Evolutionary conservation across 2,113 vertebrate genomes (phyloP).

Genomic region (Pteruthius melanotis): DNA sequence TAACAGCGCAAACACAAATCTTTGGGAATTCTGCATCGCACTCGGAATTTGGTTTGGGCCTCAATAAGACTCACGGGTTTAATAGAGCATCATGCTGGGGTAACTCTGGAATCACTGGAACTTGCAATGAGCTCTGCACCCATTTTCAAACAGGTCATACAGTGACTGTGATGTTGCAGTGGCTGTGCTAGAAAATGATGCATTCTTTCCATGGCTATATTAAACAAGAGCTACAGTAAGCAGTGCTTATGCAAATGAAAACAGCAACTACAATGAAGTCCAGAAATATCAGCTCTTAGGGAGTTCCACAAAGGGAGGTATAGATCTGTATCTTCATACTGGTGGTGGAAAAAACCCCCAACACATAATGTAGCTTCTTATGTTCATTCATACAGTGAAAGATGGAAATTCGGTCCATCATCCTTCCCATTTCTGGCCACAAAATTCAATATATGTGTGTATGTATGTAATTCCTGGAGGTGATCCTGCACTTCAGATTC

Average conservation of each 20-base stretch:
- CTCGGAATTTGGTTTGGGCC: not conserved
- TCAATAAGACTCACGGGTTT: not conserved
- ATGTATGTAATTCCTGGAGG: not conserved
- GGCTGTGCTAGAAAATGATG: not conserved
- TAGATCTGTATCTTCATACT: not conserved
- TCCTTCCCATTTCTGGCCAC: not conserved
- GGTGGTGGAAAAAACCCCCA: not conserved
- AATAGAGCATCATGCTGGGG: not conserved
- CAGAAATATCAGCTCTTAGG: not conserved
- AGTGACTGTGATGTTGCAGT: not conserved
- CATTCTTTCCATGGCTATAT: not conserved
- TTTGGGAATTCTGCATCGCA: not conserved
- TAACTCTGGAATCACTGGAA: not conserved
- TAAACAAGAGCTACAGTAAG: not conserved
- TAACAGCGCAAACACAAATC: not conserved
- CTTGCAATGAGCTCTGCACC: not conserved
- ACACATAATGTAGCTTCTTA: not conserved
- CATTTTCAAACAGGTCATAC: not conserved
- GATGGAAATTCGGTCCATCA: not conserved
- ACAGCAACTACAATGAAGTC: not conserved
- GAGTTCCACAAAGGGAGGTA: not conserved
- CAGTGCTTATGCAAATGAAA: not conserved
- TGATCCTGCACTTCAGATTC: not conserved
- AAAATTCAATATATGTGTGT: not conserved
- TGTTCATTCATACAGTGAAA: not conserved